These are phyloP conservation scores for Calidris pugnax DNA, from an alignment of 2,113 vertebrate genomes.

Conservation along the genomic window DNA sequence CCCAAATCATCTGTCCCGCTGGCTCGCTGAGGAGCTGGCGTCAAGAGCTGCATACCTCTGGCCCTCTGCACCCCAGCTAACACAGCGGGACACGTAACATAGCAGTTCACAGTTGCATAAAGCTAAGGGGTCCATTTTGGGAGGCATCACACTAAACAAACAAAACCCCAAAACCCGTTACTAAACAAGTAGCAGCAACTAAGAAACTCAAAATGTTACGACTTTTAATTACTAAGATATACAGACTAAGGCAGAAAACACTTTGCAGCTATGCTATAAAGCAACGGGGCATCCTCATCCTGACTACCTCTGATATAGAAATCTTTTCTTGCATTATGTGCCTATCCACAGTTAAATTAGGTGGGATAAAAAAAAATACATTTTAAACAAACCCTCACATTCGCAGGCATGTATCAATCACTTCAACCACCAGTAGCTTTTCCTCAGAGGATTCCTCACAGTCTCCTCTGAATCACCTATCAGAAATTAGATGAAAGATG, in stretches of 20 bases:
- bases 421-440: background rate
- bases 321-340: background rate
- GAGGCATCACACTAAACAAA: background rate
- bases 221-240: background rate
- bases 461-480: background rate
- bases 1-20: background rate
- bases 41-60: background rate
- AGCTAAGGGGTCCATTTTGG: background rate
- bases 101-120: background rate
- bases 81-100: fast-evolving
- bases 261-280: background rate
- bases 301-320: background rate
- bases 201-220: background rate
- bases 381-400: background rate
- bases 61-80: background rate
- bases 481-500: background rate
- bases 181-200: background rate
- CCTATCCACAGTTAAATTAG: background rate
- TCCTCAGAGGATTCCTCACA: background rate
- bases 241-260: background rate
- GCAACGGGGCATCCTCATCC: background rate
- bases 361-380: background rate
- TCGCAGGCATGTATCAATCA: background rate
- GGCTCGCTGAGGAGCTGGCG: fast-evolving
- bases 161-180: background rate